Base-by-base conservation (phyloP, 2,797 vertebrate genomes). In the Girardinus metallicus region DNA sequence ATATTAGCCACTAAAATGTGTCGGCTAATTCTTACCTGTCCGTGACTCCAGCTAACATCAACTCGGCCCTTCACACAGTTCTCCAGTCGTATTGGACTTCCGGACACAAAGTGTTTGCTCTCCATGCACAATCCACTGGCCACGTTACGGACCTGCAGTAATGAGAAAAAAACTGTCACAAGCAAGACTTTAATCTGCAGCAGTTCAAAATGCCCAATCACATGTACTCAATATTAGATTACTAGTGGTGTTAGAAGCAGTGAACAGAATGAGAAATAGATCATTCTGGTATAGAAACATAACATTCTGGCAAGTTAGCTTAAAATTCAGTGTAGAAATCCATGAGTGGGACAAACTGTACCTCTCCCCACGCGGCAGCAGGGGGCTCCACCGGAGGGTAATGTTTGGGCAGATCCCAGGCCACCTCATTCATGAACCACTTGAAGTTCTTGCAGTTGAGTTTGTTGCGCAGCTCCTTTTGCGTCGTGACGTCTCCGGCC, bases 351-450 rank as follows among this genome's bases (percentile, higher is more conserved):
- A 68, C 23, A 68, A 72, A 12, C 36, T 26, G 44, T 62, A 98
- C 99, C 96, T 99, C 97, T 83, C 99, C 99, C 99, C 98, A 99
- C 0, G 98, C 98, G 0, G 97, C 97, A 0, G 99, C 98, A 0
- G 98, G 97, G 5, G 98, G 99, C 88, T 99, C 99, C 93, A 99
- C 98, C 0, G 97, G 97, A 0, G 98, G 99, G 91, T 99, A 99
- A 86, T 97, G 98, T 74, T 97, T 97, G 26, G 98, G 96, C 88
- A 99, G 94, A 86, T 99, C 99, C 98, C 98, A 99, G 1, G 98
- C 99, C 2, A 99, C 97, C 80, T 98, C 90, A 0, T 85, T 97
- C 99, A 99, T 99, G 92, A 99, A 99, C 99, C 98, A 99, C 85
- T 94, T 97, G 94, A 99, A 99, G 91, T 79, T 98, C 89, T 95